Evolutionary conservation across 2,113 vertebrate genomes (phyloP).

Genomic region (Ginglymostoma cirratum): DNA sequence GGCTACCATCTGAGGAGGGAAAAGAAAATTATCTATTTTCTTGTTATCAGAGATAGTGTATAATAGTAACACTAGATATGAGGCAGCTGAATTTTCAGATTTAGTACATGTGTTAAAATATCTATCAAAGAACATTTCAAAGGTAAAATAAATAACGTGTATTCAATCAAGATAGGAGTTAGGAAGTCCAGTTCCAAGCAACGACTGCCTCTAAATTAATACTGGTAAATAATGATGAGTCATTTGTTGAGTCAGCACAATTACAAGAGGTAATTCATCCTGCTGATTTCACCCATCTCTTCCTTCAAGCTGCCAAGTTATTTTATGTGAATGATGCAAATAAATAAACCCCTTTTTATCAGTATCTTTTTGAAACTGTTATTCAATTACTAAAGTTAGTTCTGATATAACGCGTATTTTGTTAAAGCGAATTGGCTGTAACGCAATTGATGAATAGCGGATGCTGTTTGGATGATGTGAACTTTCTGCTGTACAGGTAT

Average conservation of each 20-base stretch:
- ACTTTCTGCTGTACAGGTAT: too few relatives aligned
- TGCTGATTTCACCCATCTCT: conserved; percentile 7
- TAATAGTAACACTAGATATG: neutral
- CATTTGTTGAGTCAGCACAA: conserved; percentile 20
- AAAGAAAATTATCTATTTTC: neutral
- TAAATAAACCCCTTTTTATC: neutral
- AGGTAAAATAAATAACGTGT: neutral
- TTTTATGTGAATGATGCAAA: neutral
- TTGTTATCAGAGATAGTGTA: neutral
- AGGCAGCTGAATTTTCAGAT: neutral
- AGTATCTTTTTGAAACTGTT: neutral
- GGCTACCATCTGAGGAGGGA: neutral
- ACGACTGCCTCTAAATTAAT: conserved; percentile 19
- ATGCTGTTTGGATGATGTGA: too few relatives aligned
- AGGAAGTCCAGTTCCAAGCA: neutral
- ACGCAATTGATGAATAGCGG: too few relatives aligned
- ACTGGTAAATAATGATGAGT: neutral
- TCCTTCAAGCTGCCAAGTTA: neutral
- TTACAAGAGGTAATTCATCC: neutral
- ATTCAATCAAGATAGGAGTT: neutral
- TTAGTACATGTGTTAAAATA: neutral
- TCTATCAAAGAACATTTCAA: neutral
- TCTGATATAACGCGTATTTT: too few relatives aligned
- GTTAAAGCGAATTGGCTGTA: too few relatives aligned
- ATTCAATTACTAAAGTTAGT: neutral